Evolutionary conservation across 2,797 vertebrate genomes (phyloP), one percentile per base, ranked within the genome.

Genomic region (Alfaro cultratus): DNA sequence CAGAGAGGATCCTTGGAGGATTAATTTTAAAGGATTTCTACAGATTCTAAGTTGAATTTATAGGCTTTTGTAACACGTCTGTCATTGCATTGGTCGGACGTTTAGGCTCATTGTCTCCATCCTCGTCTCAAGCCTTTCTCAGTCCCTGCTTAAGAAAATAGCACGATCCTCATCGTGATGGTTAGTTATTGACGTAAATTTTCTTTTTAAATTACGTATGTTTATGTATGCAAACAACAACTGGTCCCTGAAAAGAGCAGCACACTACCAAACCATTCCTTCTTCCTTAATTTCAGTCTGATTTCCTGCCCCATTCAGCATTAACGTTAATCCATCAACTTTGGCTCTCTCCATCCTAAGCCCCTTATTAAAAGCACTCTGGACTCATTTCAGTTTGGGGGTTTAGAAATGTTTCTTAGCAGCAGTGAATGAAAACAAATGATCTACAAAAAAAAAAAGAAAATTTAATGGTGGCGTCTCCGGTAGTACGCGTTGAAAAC

Each of bases 271-370:
- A 85, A 79, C 71, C 45, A 36, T 16, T 71, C 29, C 3, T 80
- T 81, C 46, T 36, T 76, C 84, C 47, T 47, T 39, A 43, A 74
- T 77, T 84, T 62, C 13, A 74, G 73, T 73, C 68, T 67, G 80
- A 53, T 82, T 79, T 68, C 55, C n/a, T 57, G 51, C 51, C 51
- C 26, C 51, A 4, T 45, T 51, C 84, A 83, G 85, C 77, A 51
- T 86, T 83, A 78, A 79, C 31, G 36, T 74, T 91, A 87, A 89
- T 91, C 87, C 88, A 80, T 18, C 6, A 46, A 51, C 36, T 43
- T 79, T 83, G 74, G 49, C 90, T 67, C 78, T 45, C 41, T 79
- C 76, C 23, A 18, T 73, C 76, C 45, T 78, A 88, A 89, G 80
- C 79, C 76, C 45, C 49, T 75, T 79, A 34, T 64, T 79, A 29